phyloP scores from a whole-genome alignment of 2,113 vertebrate species.

The Hydrolagus affinis region DNA sequence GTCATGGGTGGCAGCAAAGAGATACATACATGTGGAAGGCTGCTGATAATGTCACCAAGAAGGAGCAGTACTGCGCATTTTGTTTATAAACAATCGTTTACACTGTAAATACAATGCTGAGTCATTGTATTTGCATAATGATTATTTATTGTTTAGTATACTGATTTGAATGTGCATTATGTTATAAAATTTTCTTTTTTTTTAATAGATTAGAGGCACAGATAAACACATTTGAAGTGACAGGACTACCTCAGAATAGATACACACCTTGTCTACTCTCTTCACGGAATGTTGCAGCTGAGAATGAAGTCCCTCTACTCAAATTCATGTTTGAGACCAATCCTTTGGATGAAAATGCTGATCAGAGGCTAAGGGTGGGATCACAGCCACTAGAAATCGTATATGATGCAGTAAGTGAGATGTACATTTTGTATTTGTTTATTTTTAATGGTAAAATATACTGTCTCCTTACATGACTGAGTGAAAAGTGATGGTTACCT shows the following conservation, averaged over 20 bases:
- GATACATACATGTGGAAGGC: too few relatives aligned
- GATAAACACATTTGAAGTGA: constrained; percentile 78
- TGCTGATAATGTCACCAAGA: too few relatives aligned
- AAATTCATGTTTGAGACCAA: constrained; percentile 88
- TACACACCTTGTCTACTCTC: constrained; percentile 70
- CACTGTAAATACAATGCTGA: too few relatives aligned
- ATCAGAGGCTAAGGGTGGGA: constrained; percentile 77
- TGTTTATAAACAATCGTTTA: too few relatives aligned
- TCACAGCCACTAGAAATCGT: constrained; percentile 89
- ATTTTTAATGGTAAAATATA: not conserved
- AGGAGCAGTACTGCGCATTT: too few relatives aligned
- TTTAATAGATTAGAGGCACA: constrained; percentile 66
- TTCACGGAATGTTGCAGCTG: constrained; percentile 60
- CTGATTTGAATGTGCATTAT: not conserved
- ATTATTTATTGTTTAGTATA: too few relatives aligned
- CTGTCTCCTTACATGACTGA: too few relatives aligned
- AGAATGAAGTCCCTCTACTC: constrained; percentile 61
- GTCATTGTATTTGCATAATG: too few relatives aligned
- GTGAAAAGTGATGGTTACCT: too few relatives aligned
- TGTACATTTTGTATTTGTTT: constrained; percentile 22
- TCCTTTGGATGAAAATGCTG: constrained; percentile 71
- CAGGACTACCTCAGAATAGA: constrained; percentile 57
- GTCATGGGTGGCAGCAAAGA: too few relatives aligned
- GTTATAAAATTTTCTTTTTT: constrained; percentile 26
- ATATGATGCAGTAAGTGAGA: constrained; percentile 84